Percentiles rank a stretch among this genome's conserved stretches.
phyloP scores from a whole-genome alignment of 2,113 vertebrate genomes.

The Nicator chloris region DNA sequence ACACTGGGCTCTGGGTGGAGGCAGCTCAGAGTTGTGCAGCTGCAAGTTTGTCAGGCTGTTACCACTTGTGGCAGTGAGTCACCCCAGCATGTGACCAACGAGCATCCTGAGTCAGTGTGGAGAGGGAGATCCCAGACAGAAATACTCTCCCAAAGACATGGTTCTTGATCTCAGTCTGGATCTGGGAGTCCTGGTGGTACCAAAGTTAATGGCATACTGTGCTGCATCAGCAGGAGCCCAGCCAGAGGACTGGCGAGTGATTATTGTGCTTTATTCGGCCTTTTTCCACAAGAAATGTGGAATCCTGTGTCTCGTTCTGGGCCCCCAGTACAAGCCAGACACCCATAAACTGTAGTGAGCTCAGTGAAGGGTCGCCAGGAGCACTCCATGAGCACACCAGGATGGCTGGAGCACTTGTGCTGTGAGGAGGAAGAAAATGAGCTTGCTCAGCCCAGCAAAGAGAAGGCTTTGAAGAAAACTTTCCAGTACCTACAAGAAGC shows the following conservation, averaged over 20 bases:
- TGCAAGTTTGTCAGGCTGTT: neutral
- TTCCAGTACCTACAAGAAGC: neutral
- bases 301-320: neutral
- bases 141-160: neutral
- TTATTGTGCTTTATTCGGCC: neutral
- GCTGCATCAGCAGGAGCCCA: neutral
- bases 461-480: neutral
- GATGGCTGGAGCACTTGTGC: rapidly evolving
- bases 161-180: neutral
- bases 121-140: neutral
- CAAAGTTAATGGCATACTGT: neutral
- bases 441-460: neutral
- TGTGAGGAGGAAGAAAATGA: neutral
- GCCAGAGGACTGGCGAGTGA: neutral
- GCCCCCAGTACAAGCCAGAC: neutral
- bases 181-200: neutral
- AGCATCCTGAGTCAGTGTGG: neutral
- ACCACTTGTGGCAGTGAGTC: neutral
- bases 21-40: neutral
- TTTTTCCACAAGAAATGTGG: neutral
- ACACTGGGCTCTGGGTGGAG: neutral
- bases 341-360: neutral
- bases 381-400: neutral
- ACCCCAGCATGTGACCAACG: neutral
- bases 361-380: neutral